Conservation (phyloP, 2,113 vertebrate genomes). For the Camelus bactrianus region DNA sequence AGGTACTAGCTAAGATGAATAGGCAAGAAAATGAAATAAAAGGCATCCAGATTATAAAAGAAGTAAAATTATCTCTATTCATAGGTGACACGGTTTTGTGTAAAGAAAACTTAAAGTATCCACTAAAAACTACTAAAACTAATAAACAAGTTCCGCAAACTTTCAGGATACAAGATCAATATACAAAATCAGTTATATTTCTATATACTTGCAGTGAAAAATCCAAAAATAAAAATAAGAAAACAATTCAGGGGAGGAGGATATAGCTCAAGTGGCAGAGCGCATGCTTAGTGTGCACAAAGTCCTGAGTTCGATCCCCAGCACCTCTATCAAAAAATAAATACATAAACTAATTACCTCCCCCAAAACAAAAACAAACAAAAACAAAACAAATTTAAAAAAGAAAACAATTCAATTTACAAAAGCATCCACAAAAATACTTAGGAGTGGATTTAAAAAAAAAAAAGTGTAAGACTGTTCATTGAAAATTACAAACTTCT, state of each 20-base stretch:
- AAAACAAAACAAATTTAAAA: too few relatives aligned
- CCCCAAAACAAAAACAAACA: too few relatives aligned
- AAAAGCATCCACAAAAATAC: background rate
- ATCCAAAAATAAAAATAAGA: background rate
- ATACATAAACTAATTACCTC: too few relatives aligned
- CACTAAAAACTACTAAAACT: background rate
- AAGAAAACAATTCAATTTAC: background rate
- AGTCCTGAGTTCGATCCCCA: too few relatives aligned
- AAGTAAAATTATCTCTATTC: background rate
- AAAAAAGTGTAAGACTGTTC: background rate
- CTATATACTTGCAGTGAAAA: background rate
- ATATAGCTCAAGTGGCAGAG: too few relatives aligned
- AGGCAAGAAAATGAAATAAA: slow-evolving; percentile 10
- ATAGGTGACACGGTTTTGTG: background rate
- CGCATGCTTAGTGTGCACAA: too few relatives aligned
- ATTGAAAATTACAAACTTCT: slow-evolving; percentile 21
- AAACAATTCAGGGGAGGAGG: background rate
- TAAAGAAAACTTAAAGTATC: background rate
- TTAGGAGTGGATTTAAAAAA: background rate
- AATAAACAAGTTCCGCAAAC: background rate
- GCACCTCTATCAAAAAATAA: too few relatives aligned
- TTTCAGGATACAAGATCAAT: background rate
- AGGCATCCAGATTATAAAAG: background rate
- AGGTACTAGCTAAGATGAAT: background rate
- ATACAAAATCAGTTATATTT: background rate